phyloP scores from a whole-genome alignment of 2,113 vertebrate genomes.

The Penelope pileata region DNA sequence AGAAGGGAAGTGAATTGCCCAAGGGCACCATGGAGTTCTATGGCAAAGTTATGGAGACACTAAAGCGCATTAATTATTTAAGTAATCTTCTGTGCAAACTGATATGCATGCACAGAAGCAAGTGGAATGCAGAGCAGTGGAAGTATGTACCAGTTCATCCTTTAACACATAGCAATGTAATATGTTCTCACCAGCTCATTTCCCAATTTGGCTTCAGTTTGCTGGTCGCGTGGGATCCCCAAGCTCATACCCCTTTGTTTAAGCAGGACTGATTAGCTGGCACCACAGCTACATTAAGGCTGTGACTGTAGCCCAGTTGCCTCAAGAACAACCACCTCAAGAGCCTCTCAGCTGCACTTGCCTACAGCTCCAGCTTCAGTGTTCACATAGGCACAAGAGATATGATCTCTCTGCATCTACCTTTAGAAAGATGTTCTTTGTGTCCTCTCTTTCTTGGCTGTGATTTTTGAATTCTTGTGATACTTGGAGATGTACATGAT shows the following conservation, averaged over 20 bases:
- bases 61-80: constrained; percentile 32
- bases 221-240: background rate
- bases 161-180: background rate
- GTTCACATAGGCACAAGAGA: background rate
- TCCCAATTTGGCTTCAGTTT: background rate
- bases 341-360: rapidly evolving
- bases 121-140: background rate
- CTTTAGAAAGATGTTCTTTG: background rate
- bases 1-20: background rate
- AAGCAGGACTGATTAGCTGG: background rate
- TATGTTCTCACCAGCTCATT: background rate
- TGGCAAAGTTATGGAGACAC: background rate
- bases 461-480: background rate
- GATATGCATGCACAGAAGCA: background rate
- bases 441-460: background rate
- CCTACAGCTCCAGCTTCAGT: background rate
- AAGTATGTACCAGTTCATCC: background rate
- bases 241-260: background rate
- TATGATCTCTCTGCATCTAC: background rate
- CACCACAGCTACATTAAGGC: background rate
- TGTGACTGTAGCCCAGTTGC: background rate
- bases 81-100: constrained; percentile 6
- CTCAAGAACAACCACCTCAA: background rate
- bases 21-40: background rate
- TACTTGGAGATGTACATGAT: rapidly evolving